Conservation (phyloP, 2,113 vertebrate species). For the Brachyhypopomus gauderio region DNA sequence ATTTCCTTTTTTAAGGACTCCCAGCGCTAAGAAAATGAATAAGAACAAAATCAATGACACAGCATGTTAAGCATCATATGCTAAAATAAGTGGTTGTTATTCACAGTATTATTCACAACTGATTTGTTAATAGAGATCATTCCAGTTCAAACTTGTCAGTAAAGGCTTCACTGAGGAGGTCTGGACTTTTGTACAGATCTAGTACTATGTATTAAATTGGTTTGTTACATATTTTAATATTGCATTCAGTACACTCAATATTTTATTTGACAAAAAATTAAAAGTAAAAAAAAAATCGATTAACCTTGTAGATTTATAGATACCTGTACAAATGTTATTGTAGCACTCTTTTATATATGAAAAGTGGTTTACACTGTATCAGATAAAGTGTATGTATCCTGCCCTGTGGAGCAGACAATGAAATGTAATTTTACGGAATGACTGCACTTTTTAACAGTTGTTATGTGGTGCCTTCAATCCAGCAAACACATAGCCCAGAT, state of each 20-base stretch:
- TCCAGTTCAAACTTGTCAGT: conserved; percentile 55
- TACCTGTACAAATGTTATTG: conserved; percentile 73
- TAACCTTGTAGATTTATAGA: conserved; percentile 76
- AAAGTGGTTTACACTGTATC: conserved; percentile 79
- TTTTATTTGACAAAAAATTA: conserved; percentile 66
- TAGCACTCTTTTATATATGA: conserved; percentile 70
- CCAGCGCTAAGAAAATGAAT: background rate
- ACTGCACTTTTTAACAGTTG: conserved; percentile 69
- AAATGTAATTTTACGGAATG: conserved; percentile 73
- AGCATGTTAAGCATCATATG: background rate
- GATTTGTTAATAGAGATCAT: conserved; percentile 56
- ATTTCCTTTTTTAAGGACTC: conserved; percentile 23
- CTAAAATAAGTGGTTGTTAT: conserved; percentile 6
- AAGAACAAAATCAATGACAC: conserved; percentile 4
- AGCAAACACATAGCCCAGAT: conserved; percentile 58
- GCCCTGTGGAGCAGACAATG: conserved; percentile 82
- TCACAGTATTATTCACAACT: conserved; percentile 27
- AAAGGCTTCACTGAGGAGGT: conserved; percentile 65
- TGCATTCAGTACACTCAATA: conserved; percentile 72
- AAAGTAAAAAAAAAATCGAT: conserved; percentile 51
- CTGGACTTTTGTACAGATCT: conserved; percentile 78
- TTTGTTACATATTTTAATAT: conserved; percentile 71
- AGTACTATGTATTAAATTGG: conserved; percentile 72
- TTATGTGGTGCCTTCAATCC: conserved; percentile 58
- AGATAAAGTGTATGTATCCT: conserved; percentile 79